Conservation (phyloP, 1,140 invertebrate species). For the Heliconius melpomene region DNA sequence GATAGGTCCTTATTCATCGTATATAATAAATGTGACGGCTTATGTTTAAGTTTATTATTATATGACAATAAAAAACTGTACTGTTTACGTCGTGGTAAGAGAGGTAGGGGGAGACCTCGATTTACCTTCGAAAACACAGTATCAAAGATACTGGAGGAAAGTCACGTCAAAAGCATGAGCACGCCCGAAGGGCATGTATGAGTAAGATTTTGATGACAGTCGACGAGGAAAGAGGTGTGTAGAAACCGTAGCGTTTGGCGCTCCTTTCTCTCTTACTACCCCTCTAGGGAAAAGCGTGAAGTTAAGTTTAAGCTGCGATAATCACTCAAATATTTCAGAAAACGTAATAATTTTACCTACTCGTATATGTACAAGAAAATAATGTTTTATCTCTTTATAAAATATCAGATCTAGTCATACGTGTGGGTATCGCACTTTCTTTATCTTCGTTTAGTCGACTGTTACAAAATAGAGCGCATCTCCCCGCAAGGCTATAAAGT, state of each 20-base stretch:
- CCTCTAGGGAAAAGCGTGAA: too few species aligned
- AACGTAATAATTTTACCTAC: neutral
- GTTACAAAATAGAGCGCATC: constrained; percentile 72
- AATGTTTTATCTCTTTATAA: neutral
- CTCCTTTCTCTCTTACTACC: too few species aligned
- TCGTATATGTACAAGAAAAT: neutral
- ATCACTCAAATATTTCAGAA: neutral
- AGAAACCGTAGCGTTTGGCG: too few species aligned
- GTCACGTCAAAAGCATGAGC: too few species aligned
- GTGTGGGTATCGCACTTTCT: constrained; percentile 18
- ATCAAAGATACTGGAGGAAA: too few species aligned
- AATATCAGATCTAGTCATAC: neutral
- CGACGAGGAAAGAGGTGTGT: too few species aligned
- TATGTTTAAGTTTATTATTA: constrained; percentile 2
- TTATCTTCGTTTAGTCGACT: constrained; percentile 21
- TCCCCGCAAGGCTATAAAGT: constrained; percentile 65
- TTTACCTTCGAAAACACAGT: too few species aligned
- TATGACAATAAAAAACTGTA: neutral
- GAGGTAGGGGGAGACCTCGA: too few species aligned
- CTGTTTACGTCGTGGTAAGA: too few species aligned
- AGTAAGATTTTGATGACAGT: too few species aligned
- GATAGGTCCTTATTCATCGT: neutral
- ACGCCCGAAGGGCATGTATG: too few species aligned
- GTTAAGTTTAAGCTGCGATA: neutral
- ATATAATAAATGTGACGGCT: too few species aligned